These are phyloP conservation scores for Aix galericulata DNA, from an alignment of 2,113 vertebrate genomes.

Conservation along the genomic window DNA sequence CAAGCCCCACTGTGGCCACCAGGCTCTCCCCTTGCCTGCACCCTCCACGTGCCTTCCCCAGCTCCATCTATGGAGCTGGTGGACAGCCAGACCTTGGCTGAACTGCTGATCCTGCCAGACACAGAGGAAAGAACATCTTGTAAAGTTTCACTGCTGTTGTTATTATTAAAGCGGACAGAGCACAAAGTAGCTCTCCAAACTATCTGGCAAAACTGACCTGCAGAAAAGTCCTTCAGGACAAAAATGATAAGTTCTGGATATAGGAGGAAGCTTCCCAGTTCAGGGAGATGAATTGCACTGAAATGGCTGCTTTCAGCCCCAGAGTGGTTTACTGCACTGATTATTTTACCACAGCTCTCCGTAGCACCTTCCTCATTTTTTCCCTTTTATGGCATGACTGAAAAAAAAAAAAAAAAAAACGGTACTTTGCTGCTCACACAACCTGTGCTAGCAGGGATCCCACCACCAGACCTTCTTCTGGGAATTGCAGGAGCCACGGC, in stretches of 20 bases:
- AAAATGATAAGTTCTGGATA: constrained; percentile 16
- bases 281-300: neutral
- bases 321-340: neutral
- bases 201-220: constrained; percentile 58
- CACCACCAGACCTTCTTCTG: neutral
- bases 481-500: neutral
- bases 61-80: constrained; percentile 7
- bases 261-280: neutral
- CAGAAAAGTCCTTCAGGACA: neutral
- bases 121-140: constrained; percentile 70
- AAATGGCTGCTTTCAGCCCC: neutral
- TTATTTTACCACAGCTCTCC: neutral
- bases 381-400: neutral
- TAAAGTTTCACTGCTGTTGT: constrained; percentile 70
- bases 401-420: neutral
- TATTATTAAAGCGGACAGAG: constrained; percentile 52
- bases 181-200: constrained; percentile 29
- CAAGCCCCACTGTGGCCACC: neutral
- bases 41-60: neutral
- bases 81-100: constrained; percentile 59
- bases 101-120: constrained; percentile 67
- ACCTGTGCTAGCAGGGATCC: neutral
- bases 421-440: neutral
- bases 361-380: neutral
- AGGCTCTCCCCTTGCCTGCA: neutral